Evolutionary conservation across 2,113 vertebrate genomes (phyloP), one percentile per base, ranked within the genome.

Genomic region (Puffinus mauretanicus): DNA sequence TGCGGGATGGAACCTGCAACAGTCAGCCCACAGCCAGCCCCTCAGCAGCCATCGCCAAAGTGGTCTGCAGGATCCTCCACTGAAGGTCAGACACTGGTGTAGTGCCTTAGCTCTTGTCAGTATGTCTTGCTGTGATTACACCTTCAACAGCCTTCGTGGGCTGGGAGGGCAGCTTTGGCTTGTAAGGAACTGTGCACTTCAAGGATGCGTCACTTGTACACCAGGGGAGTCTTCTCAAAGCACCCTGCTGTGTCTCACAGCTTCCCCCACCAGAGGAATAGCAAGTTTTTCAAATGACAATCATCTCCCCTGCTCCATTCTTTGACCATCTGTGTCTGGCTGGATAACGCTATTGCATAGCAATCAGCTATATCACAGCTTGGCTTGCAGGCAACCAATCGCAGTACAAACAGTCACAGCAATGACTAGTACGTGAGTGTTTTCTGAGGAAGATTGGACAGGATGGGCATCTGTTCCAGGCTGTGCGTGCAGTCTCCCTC

Each of bases 261-360:
- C 38, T 27, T 40, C n/a, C 57, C 13, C 44, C 13, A 9, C 5
- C 65, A 5, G n/a, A 32, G 32, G 11, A 22, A 20, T 3, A 34
- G 51, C 22, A 3, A 32, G 40, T 7, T 44, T 29, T 55, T 8
- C 19, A 17, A 4, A 13, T 3, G 38, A 2, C n/a, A 12, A 1
- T 29, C 9, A 1, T 29, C 9, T 64, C 49, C 52, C 16, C 54
- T 8, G 54, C 65, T 27, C 81, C 32, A 0, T 6, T 30, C 61
- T 6, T 17, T 4, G 58, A 2, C 57, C 62, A 6, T 62, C 62
- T 60, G 5, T 16, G 54, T 9, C 73, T 15, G 60, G 46, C 71
- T 4, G 92, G 49, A 2, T 46, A 11, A 2, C 3, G 16, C 73
- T 15, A 0, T 5, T 17, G 42, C 80, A 1, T 1, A 27, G 70